Evolutionary conservation across 2,113 vertebrate species (phyloP), one percentile per base, ranked within the genome.

Genomic region (Rhipidura dahli): DNA sequence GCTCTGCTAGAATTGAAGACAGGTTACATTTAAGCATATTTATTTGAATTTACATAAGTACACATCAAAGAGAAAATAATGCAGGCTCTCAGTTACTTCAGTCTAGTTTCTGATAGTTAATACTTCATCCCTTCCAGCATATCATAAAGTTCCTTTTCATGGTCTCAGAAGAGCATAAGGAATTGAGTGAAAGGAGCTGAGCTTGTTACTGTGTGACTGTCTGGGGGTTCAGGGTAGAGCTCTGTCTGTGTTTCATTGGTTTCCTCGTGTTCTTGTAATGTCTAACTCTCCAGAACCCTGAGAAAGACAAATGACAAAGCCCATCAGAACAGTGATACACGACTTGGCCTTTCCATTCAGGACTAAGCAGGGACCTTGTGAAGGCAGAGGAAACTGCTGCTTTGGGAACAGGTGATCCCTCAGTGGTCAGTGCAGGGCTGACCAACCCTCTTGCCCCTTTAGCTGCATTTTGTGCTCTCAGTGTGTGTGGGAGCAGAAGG

Each of bases 41-140:
- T 90, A 89, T 91, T 94, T 93, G 69, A 89, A 92, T 96, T 94
- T 96, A 92, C 88, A 89, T 97, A 93, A 92, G 61, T 83, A 92
- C 83, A 82, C 70, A 95, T 96, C 90, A 95, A 78, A 90, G 49
- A 75, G 27, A 93, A 96, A 94, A 83, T 79, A 81, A 78, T 30
- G 37, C 45, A 83, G 21, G 18, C 40, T 93, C 86, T 88, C 70
- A n/a, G 82, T 94, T 90, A 83, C 56, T 95, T 90, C 79, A 76
- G 83, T 93, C 61, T 87, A 54, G 53, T 57, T 95, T 95, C 90
- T 91, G 90, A 54, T 87, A 90, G 93, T 64, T 96, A 89, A 95
- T 94, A 79, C 77, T 90, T 95, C 65, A 94, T 84, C 89, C 92
- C 22, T 94, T 79, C 83, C 60, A 90, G 71, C 40, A n/a, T 96